These are phyloP conservation scores for Plectropomus leopardus DNA, from an alignment of 2,113 vertebrate species.

Conservation along the genomic window DNA sequence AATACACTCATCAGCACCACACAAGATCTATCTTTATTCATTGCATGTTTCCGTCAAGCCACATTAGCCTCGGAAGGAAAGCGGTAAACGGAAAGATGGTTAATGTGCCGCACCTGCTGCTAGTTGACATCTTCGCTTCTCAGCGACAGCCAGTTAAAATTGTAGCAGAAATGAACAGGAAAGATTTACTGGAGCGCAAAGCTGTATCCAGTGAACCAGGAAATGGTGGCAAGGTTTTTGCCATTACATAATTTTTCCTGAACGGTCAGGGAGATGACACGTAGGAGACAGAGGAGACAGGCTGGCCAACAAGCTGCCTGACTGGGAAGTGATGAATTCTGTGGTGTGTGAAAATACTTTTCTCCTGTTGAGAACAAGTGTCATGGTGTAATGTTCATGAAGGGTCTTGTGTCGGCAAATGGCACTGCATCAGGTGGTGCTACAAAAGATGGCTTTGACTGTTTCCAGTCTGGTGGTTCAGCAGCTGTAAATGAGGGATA, in stretches of 20 bases:
- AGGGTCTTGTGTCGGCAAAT: conserved; percentile 37
- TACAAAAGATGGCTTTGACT: conserved; percentile 28
- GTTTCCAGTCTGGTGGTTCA: conserved; percentile 35
- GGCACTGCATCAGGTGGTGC: conserved; percentile 14
- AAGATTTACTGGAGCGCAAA: conserved; percentile 65
- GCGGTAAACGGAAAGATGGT: conserved; percentile 43
- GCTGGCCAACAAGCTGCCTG: conserved; percentile 57
- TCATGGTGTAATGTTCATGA: conserved; percentile 56
- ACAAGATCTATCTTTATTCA: conserved; percentile 45
- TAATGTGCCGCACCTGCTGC: conserved; percentile 66
- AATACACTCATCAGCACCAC: conserved; percentile 19
- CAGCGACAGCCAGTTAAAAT: conserved; percentile 57
- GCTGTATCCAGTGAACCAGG: conserved; percentile 74
- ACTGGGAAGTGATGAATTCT: conserved; percentile 64
- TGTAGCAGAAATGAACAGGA: conserved; percentile 64
- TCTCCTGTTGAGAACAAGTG: conserved; percentile 50
- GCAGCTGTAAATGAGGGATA: conserved; percentile 16
- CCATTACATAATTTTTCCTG: conserved; percentile 77
- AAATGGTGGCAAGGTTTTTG: conserved; percentile 76
- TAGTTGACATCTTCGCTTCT: conserved; percentile 60
- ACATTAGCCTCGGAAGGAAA: conserved; percentile 61
- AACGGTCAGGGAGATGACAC: conserved; percentile 75
- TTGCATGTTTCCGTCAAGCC: conserved; percentile 66
- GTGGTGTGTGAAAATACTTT: conserved; percentile 74
- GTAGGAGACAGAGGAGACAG: conserved; percentile 63